Percentiles rank a stretch among this genome's conserved stretches.
These are phyloP conservation scores for Myocastor coypus DNA, from an alignment of 2,113 vertebrate species.

Conservation along the genomic window DNA sequence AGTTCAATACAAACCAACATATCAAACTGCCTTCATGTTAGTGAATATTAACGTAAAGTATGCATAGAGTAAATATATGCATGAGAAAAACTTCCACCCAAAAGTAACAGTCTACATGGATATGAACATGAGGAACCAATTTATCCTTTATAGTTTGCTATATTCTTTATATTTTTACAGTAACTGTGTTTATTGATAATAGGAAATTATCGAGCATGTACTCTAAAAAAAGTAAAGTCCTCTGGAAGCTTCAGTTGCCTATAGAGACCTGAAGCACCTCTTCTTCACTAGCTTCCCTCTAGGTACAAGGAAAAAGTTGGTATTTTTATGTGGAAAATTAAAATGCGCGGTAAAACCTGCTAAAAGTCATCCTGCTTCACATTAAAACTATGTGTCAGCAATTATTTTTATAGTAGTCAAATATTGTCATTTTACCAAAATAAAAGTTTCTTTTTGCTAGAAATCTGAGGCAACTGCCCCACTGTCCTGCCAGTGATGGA, in stretches of 20 bases:
- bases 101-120: neutral
- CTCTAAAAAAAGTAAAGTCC: neutral
- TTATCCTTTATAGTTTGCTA: neutral
- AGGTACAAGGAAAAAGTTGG: neutral
- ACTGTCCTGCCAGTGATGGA: accelerated
- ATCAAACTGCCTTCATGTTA: neutral
- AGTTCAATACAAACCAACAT: neutral
- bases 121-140: neutral
- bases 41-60: neutral
- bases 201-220: neutral
- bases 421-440: neutral
- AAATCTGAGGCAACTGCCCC: neutral
- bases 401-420: neutral
- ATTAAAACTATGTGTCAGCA: neutral
- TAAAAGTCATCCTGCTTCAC: neutral
- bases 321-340: slow-evolving; percentile 4
- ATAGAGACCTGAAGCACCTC: neutral
- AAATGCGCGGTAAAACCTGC: neutral
- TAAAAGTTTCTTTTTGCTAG: neutral
- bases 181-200: neutral
- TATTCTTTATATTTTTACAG: neutral
- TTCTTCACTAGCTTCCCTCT: neutral
- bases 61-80: neutral
- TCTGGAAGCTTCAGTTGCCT: neutral
- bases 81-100: neutral